phyloP scores from a whole-genome alignment of 2,797 vertebrate genomes.

The Anniella stebbinsi region DNA sequence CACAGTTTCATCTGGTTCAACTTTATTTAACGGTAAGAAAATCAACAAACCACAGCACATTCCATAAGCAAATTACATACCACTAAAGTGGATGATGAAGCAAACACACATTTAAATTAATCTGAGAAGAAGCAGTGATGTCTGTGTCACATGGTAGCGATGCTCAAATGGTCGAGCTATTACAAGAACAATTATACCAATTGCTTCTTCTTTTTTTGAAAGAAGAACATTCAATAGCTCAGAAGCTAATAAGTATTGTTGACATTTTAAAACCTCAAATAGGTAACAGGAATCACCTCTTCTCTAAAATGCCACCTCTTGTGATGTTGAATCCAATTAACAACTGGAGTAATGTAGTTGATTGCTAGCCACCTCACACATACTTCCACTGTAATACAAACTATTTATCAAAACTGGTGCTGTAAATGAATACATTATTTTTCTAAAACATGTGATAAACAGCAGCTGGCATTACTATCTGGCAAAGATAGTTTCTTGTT shows the following conservation, averaged over 20 bases:
- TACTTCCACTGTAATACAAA: not conserved
- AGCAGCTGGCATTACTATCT: not conserved
- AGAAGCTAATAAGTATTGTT: not conserved
- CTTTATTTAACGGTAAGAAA: slow-evolving; percentile 42
- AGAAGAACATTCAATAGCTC: not conserved
- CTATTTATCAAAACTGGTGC: not conserved
- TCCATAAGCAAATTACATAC: slow-evolving; percentile 44
- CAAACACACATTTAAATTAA: slow-evolving; percentile 65
- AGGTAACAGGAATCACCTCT: not conserved
- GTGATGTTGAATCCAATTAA: slow-evolving; percentile 50
- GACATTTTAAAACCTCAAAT: not conserved
- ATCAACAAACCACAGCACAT: slow-evolving; percentile 40
- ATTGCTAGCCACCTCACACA: slow-evolving; percentile 37
- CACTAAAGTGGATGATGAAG: slow-evolving; percentile 49
- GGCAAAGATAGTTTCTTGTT: not conserved
- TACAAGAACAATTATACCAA: slow-evolving; percentile 51
- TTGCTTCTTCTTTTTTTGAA: slow-evolving; percentile 9
- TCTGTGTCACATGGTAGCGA: slow-evolving; percentile 28
- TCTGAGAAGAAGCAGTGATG: slow-evolving; percentile 5
- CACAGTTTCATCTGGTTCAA: slow-evolving; percentile 46
- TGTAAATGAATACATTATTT: not conserved
- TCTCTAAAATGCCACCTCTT: not conserved
- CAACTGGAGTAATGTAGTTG: slow-evolving; percentile 68
- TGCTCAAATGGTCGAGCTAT: slow-evolving; percentile 55
- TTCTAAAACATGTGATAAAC: not conserved